Evolutionary conservation across 2,888 invertebrate genomes (phyloP).

Genomic region (Agrochola lota): DNA sequence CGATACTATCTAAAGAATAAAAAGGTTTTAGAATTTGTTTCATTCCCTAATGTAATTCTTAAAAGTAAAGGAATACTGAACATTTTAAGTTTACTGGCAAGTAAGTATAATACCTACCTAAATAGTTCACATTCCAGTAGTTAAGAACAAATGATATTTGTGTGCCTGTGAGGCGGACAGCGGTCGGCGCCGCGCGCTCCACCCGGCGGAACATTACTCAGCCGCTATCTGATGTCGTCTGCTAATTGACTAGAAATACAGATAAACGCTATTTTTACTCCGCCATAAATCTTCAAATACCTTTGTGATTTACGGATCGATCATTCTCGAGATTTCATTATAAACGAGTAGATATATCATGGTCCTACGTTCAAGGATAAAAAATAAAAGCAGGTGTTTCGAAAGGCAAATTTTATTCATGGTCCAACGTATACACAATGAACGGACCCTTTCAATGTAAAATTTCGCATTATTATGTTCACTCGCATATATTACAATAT

Average conservation of each 20-base stretch:
- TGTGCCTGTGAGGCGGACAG: slow-evolving; percentile 59
- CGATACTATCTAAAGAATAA: not conserved
- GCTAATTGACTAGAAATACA: slow-evolving; percentile 90
- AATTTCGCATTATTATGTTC: slow-evolving; percentile 87
- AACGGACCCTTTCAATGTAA: slow-evolving; percentile 90
- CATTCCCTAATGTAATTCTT: not conserved
- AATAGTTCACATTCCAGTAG: slow-evolving; percentile 54
- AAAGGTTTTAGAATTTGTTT: not conserved
- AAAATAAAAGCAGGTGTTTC: slow-evolving; percentile 73
- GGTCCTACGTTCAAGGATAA: slow-evolving; percentile 4
- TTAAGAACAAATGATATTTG: slow-evolving; percentile 69
- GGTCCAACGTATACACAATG: slow-evolving; percentile 90
- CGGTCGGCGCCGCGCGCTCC: slow-evolving; percentile 47
- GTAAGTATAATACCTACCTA: slow-evolving; percentile 2
- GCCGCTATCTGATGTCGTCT: slow-evolving; percentile 86
- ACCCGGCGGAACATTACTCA: slow-evolving; percentile 82
- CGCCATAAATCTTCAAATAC: slow-evolving; percentile 79
- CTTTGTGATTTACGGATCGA: slow-evolving; percentile 68
- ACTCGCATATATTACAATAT: slow-evolving; percentile 88
- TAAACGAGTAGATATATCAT: slow-evolving; percentile 14
- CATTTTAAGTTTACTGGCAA: not conserved
- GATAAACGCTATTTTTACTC: slow-evolving; percentile 87
- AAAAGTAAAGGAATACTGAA: slow-evolving; percentile 12
- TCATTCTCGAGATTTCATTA: slow-evolving; percentile 47
- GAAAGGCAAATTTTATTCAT: slow-evolving; percentile 90